Base-by-base conservation (phyloP, 2,888 invertebrate genomes). In the Orthosia gothica region DNA sequence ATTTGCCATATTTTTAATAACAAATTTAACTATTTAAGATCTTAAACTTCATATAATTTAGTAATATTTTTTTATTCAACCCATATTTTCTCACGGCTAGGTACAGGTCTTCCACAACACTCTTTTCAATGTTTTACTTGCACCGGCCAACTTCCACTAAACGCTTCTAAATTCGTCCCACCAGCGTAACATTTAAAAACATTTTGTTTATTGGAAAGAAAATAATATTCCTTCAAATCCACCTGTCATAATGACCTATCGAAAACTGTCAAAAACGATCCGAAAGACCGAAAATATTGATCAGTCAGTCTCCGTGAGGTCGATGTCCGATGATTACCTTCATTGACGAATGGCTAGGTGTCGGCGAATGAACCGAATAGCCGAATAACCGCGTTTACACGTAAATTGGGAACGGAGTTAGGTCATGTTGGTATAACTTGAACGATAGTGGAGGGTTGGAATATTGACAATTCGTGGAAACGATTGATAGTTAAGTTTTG, bases 201-300 rank as follows among this genome's bases (percentile, higher is more conserved):
- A 40, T 40, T 40, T 40, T 23, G 47, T 11, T 2, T 13, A 18
- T 18, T n/a, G 4, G 5, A 16, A 64, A 64, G 13, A 23, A 54
- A 54, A 63, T 40, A 40, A 64, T 64, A 55, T n/a, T 2, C 45
- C 47, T 52, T 58, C 52, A 16, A 61, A 54, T 65, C 52, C 45
- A 32, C 58, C 32, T 72, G 75, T 59, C 70, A 71, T 58, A 86
- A 89, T 89, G 87, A 89, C 83, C 85, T 85, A 87, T 85, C 71
- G 80, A 59, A 70, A 79, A 73, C 89, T 91, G 92, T 92, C 93
- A 91, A 92, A 91, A 91, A 86, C 88, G 86, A 87, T 89, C 88
- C 87, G 89, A 91, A 92, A 89, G 88, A 81, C 90, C 89, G 89
- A 91, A 82, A 93, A 92, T 93, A 93, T 93, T 93, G 93, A 93